phyloP scores from a whole-genome alignment of 2,113 vertebrate genomes.

The Mustela lutreola region DNA sequence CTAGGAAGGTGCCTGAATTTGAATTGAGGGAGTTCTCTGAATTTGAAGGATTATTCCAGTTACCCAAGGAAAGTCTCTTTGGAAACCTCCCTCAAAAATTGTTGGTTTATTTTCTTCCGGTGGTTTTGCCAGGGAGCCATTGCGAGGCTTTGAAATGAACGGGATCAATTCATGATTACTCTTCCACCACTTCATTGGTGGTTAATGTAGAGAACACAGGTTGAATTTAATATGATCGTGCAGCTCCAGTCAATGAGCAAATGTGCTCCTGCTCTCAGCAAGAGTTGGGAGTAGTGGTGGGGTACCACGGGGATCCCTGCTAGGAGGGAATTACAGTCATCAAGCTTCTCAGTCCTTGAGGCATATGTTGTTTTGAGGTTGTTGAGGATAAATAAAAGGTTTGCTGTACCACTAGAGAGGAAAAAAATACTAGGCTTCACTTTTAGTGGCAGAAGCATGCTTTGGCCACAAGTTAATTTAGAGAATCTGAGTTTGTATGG shows the following conservation, averaged over 20 bases:
- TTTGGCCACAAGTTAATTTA: not conserved
- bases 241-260: not conserved
- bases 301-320: not conserved
- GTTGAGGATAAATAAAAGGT: constrained; percentile 50
- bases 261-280: not conserved
- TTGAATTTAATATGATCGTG: constrained; percentile 6
- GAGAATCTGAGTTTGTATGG: not conserved
- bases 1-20: constrained; percentile 45
- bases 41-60: constrained; percentile 36
- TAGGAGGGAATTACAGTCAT: constrained; percentile 28
- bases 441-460: constrained; percentile 28
- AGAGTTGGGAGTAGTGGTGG: not conserved
- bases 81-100: not conserved
- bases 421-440: constrained; percentile 36
- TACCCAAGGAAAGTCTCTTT: not conserved
- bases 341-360: not conserved
- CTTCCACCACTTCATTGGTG: not conserved
- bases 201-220: constrained; percentile 34
- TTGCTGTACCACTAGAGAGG: not conserved
- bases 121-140: constrained; percentile 25
- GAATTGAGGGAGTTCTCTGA: not conserved
- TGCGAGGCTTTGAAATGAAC: constrained; percentile 40
- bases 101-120: constrained; percentile 33
- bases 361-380: constrained; percentile 37
- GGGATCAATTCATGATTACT: constrained; percentile 22